These are phyloP conservation scores for Mesochorus sp. DNA, from an alignment of 2,888 invertebrate species.

Conservation along the genomic window DNA sequence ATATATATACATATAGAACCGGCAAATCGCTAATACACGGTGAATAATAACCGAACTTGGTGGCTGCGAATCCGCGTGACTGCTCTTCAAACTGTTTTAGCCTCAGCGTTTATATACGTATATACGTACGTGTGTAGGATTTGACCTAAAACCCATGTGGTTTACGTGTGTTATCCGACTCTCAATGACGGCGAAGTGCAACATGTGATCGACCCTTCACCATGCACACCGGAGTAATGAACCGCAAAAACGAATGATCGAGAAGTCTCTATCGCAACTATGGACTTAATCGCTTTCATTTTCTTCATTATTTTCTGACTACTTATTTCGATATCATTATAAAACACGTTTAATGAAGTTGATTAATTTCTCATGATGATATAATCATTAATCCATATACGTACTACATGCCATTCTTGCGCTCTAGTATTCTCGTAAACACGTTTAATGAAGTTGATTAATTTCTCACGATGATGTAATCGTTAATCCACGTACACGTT, in stretches of 20 bases:
- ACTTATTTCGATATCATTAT: not conserved
- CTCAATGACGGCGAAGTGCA: constrained; percentile 7
- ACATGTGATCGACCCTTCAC: constrained; percentile 45
- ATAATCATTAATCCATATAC: too few species aligned
- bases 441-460: too few species aligned
- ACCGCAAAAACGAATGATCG: constrained; percentile 36
- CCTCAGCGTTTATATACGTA: not conserved
- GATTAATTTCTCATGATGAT: too few species aligned
- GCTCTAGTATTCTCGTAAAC: too few species aligned
- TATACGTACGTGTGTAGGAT: constrained; percentile 4
- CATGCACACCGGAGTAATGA: constrained; percentile 51
- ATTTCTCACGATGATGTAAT: too few species aligned
- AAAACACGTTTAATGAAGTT: too few species aligned
- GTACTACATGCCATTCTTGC: too few species aligned
- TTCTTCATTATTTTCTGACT: not conserved
- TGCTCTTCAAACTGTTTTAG: constrained; percentile 42
- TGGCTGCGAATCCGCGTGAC: constrained; percentile 39
- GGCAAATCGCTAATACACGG: constrained; percentile 49
- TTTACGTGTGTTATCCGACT: not conserved
- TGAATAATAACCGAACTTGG: constrained; percentile 57
- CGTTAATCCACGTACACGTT: too few species aligned
- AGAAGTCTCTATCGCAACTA: constrained; percentile 36
- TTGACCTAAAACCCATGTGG: not conserved
- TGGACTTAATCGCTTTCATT: not conserved
- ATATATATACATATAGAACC: constrained; percentile 29